A percentile compares a stretch with the other conserved stretches of the same genome.
These are phyloP conservation scores for Chaetops frenatus DNA, from an alignment of 2,113 vertebrate genomes.

Conservation along the genomic window DNA sequence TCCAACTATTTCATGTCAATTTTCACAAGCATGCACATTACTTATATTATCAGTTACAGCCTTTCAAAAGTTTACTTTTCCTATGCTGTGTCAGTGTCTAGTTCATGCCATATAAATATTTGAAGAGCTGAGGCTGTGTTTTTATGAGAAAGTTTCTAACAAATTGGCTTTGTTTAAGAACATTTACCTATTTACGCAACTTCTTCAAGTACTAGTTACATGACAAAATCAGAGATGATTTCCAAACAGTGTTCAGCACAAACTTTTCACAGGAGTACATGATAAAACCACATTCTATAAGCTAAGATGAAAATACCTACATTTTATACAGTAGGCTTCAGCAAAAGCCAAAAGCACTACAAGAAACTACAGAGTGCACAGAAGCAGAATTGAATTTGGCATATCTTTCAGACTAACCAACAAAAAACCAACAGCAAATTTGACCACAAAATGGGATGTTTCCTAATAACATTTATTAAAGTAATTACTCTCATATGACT, in stretches of 20 bases:
- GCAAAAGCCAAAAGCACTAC: background rate
- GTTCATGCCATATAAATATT: background rate
- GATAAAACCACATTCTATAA: background rate
- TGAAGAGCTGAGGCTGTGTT: background rate
- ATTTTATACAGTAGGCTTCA: background rate
- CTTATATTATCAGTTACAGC: background rate
- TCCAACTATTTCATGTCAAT: background rate
- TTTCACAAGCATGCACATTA: background rate
- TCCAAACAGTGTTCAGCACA: background rate
- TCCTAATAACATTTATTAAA: constrained; percentile 33
- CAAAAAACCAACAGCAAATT: background rate
- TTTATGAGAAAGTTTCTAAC: background rate
- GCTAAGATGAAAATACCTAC: background rate
- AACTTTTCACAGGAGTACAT: background rate
- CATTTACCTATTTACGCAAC: background rate
- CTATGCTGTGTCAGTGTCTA: background rate
- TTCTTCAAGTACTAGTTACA: background rate
- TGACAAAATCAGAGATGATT: background rate
- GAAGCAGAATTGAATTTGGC: background rate
- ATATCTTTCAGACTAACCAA: background rate
- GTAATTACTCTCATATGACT: constrained; percentile 10
- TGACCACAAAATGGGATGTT: background rate
- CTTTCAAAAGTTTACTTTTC: background rate
- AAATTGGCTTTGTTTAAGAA: background rate
- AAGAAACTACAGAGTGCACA: background rate